These are phyloP conservation scores for Arion vulgaris DNA, from an alignment of 1,140 invertebrate genomes.

Conservation along the genomic window DNA sequence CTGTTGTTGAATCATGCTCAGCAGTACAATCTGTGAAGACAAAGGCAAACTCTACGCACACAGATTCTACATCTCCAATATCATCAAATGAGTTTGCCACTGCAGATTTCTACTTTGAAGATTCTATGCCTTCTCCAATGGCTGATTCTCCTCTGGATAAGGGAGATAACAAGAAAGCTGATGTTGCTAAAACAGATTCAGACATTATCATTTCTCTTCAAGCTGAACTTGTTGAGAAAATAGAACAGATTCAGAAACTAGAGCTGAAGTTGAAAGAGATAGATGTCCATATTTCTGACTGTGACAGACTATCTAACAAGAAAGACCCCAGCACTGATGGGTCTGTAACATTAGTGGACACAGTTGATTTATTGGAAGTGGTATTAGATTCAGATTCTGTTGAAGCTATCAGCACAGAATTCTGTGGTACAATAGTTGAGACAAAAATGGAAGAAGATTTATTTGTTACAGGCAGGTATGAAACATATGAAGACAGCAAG, in stretches of 20 bases:
- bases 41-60: conserved; percentile 5
- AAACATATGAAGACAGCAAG: background rate
- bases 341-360: conserved; percentile 2
- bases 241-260: conserved; percentile 32
- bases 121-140: conserved; percentile 78
- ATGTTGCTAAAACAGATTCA: conserved; percentile 8
- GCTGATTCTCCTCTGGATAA: conserved; percentile 62
- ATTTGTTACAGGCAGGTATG: background rate
- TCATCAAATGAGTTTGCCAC: conserved; percentile 79
- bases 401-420: background rate
- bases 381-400: background rate
- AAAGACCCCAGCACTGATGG: conserved; percentile 4
- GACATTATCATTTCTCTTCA: conserved; percentile 31
- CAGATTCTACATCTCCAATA: conserved; percentile 50
- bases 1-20: background rate
- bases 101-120: conserved; percentile 89
- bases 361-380: background rate
- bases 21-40: conserved; percentile 7
- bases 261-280: conserved; percentile 41
- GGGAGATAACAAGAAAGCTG: conserved; percentile 39
- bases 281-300: conserved; percentile 36
- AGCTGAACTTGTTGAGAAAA: conserved; percentile 43
- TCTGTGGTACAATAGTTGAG: background rate
- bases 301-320: conserved; percentile 34
- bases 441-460: background rate